These are phyloP conservation scores for Drosophila watanabei DNA, from an alignment of 1,140 invertebrate genomes.

Conservation along the genomic window DNA sequence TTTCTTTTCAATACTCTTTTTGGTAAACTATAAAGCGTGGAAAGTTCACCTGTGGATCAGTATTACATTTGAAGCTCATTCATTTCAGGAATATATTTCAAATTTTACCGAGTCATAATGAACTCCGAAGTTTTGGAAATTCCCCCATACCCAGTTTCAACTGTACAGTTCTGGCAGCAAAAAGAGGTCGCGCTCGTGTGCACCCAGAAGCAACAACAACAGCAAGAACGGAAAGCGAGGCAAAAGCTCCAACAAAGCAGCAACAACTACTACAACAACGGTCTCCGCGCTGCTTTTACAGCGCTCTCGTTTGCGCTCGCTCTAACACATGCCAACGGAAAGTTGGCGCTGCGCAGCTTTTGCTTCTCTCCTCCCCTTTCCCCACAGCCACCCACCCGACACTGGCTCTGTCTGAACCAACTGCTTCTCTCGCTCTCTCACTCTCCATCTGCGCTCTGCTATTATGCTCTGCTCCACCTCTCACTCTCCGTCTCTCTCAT, in stretches of 20 bases:
- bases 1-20: not conserved
- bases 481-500: constrained; percentile 35
- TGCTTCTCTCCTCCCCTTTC: constrained; percentile 2
- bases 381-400: constrained; percentile 2
- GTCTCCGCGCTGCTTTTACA: constrained; percentile 51
- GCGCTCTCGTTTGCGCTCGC: constrained; percentile 79
- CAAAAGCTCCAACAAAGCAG: constrained; percentile 40
- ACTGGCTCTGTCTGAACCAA: constrained; percentile 5
- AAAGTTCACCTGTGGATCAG: too few species aligned
- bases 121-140: constrained; percentile 23
- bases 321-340: constrained; percentile 71
- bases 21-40: not conserved
- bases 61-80: not conserved
- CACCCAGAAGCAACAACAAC: constrained; percentile 65
- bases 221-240: constrained; percentile 23
- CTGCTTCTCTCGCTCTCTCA: constrained; percentile 55
- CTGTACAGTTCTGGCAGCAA: constrained; percentile 63
- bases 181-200: constrained; percentile 82
- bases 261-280: constrained; percentile 47
- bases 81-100: not conserved
- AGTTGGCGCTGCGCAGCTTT: constrained; percentile 74
- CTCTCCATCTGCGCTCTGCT: constrained; percentile 31
- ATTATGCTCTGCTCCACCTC: constrained; percentile 10
- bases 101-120: not conserved
- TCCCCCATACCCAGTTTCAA: constrained; percentile 53